Evolutionary conservation across 92 coral and sea anemone genomes (phyloP), one percentile per base, ranked within the genome.

Genomic region (Porites cylindrica): DNA sequence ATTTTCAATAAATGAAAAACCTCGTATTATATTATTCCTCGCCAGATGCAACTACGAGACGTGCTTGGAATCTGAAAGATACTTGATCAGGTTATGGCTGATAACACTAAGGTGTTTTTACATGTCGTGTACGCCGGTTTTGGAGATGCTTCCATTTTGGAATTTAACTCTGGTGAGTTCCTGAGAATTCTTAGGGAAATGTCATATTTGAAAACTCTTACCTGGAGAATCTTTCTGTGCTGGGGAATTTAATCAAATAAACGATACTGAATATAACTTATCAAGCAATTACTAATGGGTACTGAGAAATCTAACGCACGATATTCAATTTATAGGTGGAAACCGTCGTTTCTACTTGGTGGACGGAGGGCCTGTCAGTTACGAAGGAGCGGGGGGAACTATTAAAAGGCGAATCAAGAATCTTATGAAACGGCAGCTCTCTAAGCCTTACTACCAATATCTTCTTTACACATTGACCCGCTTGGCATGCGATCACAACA

Each of bases 141-240:
- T 64, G 82, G 82, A 58, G 82, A 78, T 20, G 82, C 82, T 47
- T 29, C 82, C 82, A 62, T 78, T 62, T 62, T 78, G 71, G 82
- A 78, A 43, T 78, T 78, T 62, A 52, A 75, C 6, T 38, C 70
- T 32, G 70, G 82, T 43, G 13, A 29, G 80, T 76, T 38, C 47
- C 47, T 38, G 47, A 38, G 47, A 38, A 38, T 38, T 38, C 47
- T 38, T 38, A 38, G 47, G 47, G 6, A 38, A 6, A 38, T 38
- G 47, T 38, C 47, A 38, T 38, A 38, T 38, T 38, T 38, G 47
- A 38, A 29, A 38, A 38, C 47, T 38, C 47, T 38, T 38, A 38
- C 47, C 47, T 38, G 5, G 47, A 38, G 47, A 38, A 38, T 38
- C 47, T 38, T 38, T 38, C 47, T 38, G 47, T 38, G 3, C 47